These are phyloP conservation scores for Anastrepha ludens DNA, from an alignment of 1,140 invertebrate genomes.

Conservation along the genomic window DNA sequence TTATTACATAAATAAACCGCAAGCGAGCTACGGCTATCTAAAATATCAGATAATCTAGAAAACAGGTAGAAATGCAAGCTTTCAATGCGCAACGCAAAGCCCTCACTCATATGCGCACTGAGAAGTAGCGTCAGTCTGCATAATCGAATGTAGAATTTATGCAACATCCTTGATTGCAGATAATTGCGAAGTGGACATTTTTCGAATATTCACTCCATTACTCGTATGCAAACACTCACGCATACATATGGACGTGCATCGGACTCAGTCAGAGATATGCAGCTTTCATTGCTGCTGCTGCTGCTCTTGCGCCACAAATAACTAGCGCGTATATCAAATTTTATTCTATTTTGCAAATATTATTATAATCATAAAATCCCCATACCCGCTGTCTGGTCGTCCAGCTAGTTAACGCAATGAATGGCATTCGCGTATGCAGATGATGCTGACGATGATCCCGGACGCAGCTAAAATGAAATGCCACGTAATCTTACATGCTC, in stretches of 20 bases:
- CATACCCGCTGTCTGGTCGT: not conserved
- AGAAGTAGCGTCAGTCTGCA: not conserved
- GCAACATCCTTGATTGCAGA: constrained; percentile 26
- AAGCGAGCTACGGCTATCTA: not conserved
- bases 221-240: not conserved
- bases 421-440: not conserved
- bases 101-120: not conserved
- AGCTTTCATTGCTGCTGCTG: not conserved
- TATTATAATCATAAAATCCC: constrained; percentile 52
- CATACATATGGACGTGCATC: not conserved
- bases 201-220: not conserved
- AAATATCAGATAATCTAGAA: not conserved
- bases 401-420: not conserved
- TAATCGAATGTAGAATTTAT: constrained; percentile 16
- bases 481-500: not conserved
- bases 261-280: not conserved
- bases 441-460: constrained; percentile 17
- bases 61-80: constrained; percentile 6
- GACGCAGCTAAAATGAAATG: not conserved
- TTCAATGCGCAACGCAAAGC: not conserved
- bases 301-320: not conserved
- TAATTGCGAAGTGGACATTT: constrained; percentile 24
- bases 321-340: constrained; percentile 26
- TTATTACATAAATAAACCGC: not conserved
- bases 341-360: constrained; percentile 51